These are phyloP conservation scores for Megamerina dolium DNA, from an alignment of 2,888 invertebrate species.

Conservation along the genomic window DNA sequence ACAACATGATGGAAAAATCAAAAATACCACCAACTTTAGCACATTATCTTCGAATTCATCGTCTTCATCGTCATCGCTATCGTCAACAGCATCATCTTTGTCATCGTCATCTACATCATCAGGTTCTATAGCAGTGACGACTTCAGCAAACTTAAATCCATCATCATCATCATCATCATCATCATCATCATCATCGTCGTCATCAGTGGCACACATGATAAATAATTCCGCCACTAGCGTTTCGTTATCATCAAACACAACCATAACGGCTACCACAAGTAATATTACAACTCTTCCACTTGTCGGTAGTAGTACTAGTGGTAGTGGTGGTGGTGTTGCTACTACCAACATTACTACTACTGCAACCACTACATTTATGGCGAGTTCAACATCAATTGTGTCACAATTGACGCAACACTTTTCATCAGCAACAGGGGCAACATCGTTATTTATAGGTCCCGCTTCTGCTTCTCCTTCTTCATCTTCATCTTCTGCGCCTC, in stretches of 20 bases:
- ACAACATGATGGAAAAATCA: slow-evolving; percentile 7
- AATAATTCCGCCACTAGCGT: neutral
- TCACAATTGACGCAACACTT: slow-evolving; percentile 42
- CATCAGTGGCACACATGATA: too few relatives aligned
- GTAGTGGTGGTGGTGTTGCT: neutral
- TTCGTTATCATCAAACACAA: slow-evolving; percentile 4
- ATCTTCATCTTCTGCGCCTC: too few relatives aligned
- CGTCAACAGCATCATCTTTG: slow-evolving; percentile 24
- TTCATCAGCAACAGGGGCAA: slow-evolving; percentile 36
- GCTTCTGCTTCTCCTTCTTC: slow-evolving; percentile 29
- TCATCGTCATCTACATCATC: slow-evolving; percentile 26
- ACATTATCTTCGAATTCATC: slow-evolving; percentile 18
- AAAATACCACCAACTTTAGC: slow-evolving; percentile 28
- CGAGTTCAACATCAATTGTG: slow-evolving; percentile 13
- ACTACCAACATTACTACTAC: slow-evolving; percentile 22
- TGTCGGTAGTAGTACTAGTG: slow-evolving; percentile 6
- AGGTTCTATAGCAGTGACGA: slow-evolving; percentile 22
- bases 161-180: slow-evolving; percentile 2
- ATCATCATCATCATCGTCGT: slow-evolving; percentile 20
- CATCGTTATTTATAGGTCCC: slow-evolving; percentile 29
- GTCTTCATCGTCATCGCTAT: slow-evolving; percentile 29
- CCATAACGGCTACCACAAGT: slow-evolving; percentile 5
- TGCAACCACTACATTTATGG: slow-evolving; percentile 2
- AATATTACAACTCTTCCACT: neutral
- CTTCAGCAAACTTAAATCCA: neutral